phyloP scores from a whole-genome alignment of 2,797 vertebrate species.

The Lacerta bilineata region DNA sequence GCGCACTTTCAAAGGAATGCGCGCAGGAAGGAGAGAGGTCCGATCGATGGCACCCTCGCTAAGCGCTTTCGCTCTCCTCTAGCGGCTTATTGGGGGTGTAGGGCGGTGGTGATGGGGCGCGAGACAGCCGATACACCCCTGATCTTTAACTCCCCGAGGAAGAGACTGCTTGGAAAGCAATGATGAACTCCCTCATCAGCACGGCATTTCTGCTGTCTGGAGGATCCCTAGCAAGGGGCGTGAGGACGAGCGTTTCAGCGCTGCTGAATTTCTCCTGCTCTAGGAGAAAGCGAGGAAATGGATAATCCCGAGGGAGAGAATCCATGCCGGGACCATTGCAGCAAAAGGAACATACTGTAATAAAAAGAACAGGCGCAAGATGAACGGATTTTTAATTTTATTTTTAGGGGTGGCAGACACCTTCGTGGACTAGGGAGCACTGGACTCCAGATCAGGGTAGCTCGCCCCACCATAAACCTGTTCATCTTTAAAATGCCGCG shows the following conservation, averaged over 20 bases:
- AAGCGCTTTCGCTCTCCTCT: not conserved
- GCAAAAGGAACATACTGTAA: not conserved
- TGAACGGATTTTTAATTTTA: too few relatives aligned
- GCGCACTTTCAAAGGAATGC: not conserved
- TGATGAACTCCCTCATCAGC: rapidly evolving
- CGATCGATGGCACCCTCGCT: rapidly evolving
- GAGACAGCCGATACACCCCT: not conserved
- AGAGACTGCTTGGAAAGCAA: rapidly evolving
- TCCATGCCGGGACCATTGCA: not conserved
- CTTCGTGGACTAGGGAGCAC: not conserved
- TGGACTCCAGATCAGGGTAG: not conserved
- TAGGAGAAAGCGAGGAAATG: not conserved
- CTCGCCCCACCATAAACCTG: not conserved
- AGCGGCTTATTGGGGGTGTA: not conserved
- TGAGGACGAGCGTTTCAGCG: not conserved
- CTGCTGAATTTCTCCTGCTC: too few relatives aligned
- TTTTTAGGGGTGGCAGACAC: too few relatives aligned
- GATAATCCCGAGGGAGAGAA: not conserved
- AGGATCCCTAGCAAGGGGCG: not conserved
- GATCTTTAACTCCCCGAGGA: not conserved
- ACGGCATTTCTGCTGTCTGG: not conserved
- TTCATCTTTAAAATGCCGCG: not conserved
- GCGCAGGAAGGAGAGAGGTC: not conserved
- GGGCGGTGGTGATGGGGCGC: not conserved
- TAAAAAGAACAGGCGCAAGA: too few relatives aligned